Evolutionary conservation across 1,140 invertebrate genomes (phyloP), one percentile per base, ranked within the genome.

Genomic region (Trachymyrmex septentrionalis): DNA sequence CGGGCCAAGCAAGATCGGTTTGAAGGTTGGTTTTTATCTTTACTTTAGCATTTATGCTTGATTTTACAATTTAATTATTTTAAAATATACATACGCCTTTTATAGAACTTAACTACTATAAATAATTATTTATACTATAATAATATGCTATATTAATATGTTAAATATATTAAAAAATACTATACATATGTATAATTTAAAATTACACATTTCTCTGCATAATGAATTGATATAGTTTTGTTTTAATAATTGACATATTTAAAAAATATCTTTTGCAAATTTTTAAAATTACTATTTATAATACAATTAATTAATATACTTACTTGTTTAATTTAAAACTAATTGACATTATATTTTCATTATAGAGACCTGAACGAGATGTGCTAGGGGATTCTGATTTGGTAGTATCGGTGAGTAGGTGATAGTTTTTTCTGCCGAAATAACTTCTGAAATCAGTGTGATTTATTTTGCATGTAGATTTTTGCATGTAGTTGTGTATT

Each of bases 61-160:
- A 34, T 53, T 53, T 19, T 19, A 14, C 16, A 67, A 66, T 66
- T 66, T 66, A n/a, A 30, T 38, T 38, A 66, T 66, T 21, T 38
- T 66, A 21, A 66, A 3, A 30, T n/a, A 21, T 27, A 63, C 24
- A 30, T 30, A 30, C 30, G 12, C 5, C 3, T 38, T 66, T n/a
- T 63, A 27, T 16, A 10, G 9, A 44, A 9, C 1, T 44, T 44
- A 66, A 66, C 9, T n/a, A 19, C 4, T 38, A 0, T 63, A n/a
- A 66, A 66, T 66, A 38, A 66, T 66, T 38, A 38, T 63, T 24
- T 44, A 38, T 66, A 66, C 38, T n/a, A n/a, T n/a, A n/a, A n/a
- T n/a, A 3, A 66, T 19, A 66, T 34, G 24, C 24, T 27, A 27
- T 27, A 1, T 27, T 27, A 27, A 27, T 27, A 27, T 27, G 30